phyloP scores from a whole-genome alignment of 1,140 invertebrate species.

The Aporrectodea caliginosa region DNA sequence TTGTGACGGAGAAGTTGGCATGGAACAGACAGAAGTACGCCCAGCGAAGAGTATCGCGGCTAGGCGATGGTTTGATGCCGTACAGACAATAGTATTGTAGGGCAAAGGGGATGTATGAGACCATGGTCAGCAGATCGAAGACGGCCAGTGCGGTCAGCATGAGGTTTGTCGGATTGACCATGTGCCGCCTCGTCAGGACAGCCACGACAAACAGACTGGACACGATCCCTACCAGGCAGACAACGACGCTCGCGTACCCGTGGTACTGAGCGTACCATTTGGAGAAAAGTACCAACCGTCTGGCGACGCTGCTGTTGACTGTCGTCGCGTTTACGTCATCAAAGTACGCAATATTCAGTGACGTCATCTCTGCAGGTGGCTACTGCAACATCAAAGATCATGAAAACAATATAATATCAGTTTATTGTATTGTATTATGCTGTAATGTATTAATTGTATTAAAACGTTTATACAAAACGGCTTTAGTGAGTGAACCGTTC shows the following conservation, averaged over 20 bases:
- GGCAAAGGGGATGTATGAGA: conserved; percentile 78
- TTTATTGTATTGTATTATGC: too few relatives aligned
- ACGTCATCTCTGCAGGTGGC: too few relatives aligned
- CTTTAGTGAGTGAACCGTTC: too few relatives aligned
- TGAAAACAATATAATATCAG: too few relatives aligned
- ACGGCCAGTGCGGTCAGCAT: conserved; percentile 69
- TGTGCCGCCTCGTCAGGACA: conserved; percentile 78
- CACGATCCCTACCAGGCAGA: conserved; percentile 81
- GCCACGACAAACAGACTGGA: conserved; percentile 83
- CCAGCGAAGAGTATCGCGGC: conserved; percentile 36
- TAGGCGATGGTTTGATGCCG: conserved; percentile 18
- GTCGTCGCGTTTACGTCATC: too few relatives aligned
- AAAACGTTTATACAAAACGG: too few relatives aligned
- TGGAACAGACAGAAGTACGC: conserved; percentile 48
- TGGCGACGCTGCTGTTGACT: too few relatives aligned
- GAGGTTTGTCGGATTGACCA: conserved; percentile 68
- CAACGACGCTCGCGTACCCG: conserved; percentile 66
- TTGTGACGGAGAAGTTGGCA: conserved; percentile 68
- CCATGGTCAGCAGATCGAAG: conserved; percentile 79
- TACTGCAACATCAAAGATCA: too few relatives aligned
- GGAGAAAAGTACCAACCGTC: too few relatives aligned
- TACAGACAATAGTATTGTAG: conserved; percentile 60
- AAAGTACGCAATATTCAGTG: too few relatives aligned
- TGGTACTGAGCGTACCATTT: conserved; percentile 59
- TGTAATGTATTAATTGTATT: too few relatives aligned